Percentiles rank a stretch among this genome's conserved stretches.
These are phyloP conservation scores for Apodemus agrarius DNA, from an alignment of 2,797 vertebrate genomes.

Conservation along the genomic window DNA sequence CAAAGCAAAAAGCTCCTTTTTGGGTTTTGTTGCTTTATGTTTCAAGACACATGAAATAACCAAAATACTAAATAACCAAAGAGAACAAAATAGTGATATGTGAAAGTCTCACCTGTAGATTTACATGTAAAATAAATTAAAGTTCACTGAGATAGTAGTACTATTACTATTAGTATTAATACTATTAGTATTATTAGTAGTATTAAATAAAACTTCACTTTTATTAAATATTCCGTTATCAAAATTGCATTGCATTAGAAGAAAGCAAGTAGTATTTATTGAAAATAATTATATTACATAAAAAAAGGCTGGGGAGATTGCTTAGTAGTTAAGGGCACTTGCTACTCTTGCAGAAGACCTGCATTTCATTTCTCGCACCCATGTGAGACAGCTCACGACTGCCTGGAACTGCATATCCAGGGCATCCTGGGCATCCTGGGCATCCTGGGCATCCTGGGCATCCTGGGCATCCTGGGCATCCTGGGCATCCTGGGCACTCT, in stretches of 20 bases:
- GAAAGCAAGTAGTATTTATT: not conserved
- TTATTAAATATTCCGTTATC: not conserved
- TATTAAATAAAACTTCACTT: not conserved
- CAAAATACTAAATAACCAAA: not conserved
- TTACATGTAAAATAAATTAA: conserved; percentile 24
- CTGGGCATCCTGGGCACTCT: not conserved
- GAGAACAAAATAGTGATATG: not conserved
- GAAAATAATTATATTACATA: conserved; percentile 4
- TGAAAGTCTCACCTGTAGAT: conserved; percentile 3
- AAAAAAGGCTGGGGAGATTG: not conserved
- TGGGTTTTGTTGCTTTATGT: not conserved
- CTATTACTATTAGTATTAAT: not conserved
- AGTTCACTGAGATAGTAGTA: not conserved
- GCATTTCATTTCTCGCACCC: not conserved
- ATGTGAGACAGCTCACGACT: not conserved
- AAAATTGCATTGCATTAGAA: not conserved
- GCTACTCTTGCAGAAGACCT: not conserved
- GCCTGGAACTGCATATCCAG: not conserved
- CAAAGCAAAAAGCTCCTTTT: not conserved
- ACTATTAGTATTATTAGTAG: not conserved
- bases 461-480: too few species aligned
- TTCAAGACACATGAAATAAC: conserved; percentile 5
- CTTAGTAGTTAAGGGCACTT: not conserved
- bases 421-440: not conserved
- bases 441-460: not conserved